Conservation (phyloP, 2,797 vertebrate species). For the Nasua narica region DNA sequence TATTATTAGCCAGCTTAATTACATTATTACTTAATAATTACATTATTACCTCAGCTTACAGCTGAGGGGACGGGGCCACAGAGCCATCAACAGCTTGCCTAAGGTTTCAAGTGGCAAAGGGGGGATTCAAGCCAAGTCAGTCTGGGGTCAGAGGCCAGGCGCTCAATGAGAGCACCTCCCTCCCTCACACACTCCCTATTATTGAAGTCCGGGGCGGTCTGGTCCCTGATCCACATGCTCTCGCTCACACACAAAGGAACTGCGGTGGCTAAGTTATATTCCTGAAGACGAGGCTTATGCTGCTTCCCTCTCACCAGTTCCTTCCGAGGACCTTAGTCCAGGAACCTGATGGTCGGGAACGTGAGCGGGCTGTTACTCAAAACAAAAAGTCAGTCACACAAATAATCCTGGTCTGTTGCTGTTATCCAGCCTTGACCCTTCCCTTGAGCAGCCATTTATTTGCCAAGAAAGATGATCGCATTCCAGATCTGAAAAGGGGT, state of each 20-base stretch:
- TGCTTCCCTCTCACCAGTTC: background rate
- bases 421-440: background rate
- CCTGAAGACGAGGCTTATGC: background rate
- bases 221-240: background rate
- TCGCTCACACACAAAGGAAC: background rate
- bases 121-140: background rate
- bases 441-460: background rate
- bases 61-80: background rate
- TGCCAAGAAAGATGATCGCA: background rate
- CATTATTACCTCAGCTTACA: too few relatives aligned
- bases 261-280: background rate
- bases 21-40: too few relatives aligned
- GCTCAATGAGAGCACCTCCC: background rate
- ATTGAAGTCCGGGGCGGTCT: background rate
- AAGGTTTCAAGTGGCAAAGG: background rate
- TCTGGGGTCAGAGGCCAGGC: background rate
- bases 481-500: background rate
- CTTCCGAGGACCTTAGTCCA: background rate
- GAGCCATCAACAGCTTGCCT: background rate
- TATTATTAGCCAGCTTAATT: background rate
- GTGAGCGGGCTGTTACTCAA: background rate
- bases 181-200: background rate
- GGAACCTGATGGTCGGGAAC: background rate
- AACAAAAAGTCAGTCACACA: background rate
- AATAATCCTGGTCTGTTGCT: background rate